Conservation (phyloP, 2,797 vertebrate species). For the Iguana delicatissima region DNA sequence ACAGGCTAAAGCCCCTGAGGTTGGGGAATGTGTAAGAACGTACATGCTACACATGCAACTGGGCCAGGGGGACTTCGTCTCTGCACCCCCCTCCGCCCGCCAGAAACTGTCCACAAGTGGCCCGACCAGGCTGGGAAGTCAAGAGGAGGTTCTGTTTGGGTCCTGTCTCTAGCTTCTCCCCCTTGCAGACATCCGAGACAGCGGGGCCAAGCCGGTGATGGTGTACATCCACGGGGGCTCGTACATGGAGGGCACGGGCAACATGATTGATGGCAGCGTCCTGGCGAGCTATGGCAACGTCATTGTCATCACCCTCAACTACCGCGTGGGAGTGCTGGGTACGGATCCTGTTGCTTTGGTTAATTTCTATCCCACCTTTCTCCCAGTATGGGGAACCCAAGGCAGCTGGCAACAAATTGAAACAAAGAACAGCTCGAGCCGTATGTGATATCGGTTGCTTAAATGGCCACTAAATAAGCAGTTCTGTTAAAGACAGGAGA, state of each 20-base stretch:
- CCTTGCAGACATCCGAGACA: constrained; percentile 99
- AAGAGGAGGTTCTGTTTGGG: accelerated
- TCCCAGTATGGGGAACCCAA: too few relatives aligned
- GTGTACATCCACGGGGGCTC: constrained; percentile 99
- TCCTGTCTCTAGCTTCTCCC: constrained; percentile 73
- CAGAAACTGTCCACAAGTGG: constrained; percentile 35
- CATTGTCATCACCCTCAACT: constrained; percentile 99
- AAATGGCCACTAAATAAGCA: too few relatives aligned
- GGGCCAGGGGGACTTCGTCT: not conserved
- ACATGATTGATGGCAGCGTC: constrained; percentile 98
- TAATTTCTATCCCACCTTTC: too few relatives aligned
- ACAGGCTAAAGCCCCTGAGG: not conserved
- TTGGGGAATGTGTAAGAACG: not conserved
- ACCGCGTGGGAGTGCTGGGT: constrained; percentile 97
- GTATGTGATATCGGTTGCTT: too few relatives aligned
- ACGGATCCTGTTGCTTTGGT: constrained; percentile 64
- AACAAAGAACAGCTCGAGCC: too few relatives aligned
- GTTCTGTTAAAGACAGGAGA: too few relatives aligned
- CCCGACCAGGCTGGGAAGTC: constrained; percentile 50
- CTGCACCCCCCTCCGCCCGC: constrained; percentile 54
- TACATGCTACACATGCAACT: not conserved
- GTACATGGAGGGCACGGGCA: constrained; percentile 99
- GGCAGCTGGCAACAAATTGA: too few relatives aligned
- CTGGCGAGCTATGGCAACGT: constrained; percentile 99
- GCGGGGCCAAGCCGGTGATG: constrained; percentile 99